These are phyloP conservation scores for Protodeltote pygarga DNA, from an alignment of 2,888 invertebrate genomes.

Conservation along the genomic window DNA sequence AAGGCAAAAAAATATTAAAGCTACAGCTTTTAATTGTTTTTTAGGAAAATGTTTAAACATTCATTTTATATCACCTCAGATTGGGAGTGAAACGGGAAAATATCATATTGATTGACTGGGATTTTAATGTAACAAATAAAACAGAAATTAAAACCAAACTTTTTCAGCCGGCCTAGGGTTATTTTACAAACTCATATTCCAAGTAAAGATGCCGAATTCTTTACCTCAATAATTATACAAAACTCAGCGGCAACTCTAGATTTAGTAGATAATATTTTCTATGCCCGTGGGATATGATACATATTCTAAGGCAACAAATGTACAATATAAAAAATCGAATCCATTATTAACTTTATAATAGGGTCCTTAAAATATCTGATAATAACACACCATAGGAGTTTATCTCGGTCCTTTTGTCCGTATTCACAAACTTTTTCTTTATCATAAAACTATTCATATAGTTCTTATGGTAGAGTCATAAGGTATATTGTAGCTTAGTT, in stretches of 20 bases:
- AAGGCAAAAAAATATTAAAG: no score
- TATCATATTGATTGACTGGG: no score
- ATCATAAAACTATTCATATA: background rate
- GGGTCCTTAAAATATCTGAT: constrained; percentile 56
- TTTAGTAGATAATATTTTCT: constrained; percentile 20
- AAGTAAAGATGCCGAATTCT: constrained; percentile 1
- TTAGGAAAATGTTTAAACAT: no score
- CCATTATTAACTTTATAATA: constrained; percentile 60
- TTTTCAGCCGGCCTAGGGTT: background rate
- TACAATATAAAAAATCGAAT: constrained; percentile 45
- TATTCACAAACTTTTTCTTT: constrained; percentile 16
- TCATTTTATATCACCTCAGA: no score
- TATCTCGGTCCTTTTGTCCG: constrained; percentile 49
- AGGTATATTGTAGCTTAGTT: constrained; percentile 12
- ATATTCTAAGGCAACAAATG: constrained; percentile 34
- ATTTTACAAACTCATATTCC: constrained; percentile 4
- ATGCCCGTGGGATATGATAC: constrained; percentile 36
- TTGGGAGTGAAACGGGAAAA: no score
- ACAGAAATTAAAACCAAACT: background rate
- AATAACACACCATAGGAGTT: constrained; percentile 57
- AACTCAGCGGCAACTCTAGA: constrained; percentile 16
- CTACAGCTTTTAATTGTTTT: no score
- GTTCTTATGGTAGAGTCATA: constrained; percentile 8
- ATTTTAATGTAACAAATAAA: no score
- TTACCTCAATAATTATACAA: constrained; percentile 25